Base-by-base conservation (phyloP, 2,797 vertebrate species). In the Capromys pilorides region DNA sequence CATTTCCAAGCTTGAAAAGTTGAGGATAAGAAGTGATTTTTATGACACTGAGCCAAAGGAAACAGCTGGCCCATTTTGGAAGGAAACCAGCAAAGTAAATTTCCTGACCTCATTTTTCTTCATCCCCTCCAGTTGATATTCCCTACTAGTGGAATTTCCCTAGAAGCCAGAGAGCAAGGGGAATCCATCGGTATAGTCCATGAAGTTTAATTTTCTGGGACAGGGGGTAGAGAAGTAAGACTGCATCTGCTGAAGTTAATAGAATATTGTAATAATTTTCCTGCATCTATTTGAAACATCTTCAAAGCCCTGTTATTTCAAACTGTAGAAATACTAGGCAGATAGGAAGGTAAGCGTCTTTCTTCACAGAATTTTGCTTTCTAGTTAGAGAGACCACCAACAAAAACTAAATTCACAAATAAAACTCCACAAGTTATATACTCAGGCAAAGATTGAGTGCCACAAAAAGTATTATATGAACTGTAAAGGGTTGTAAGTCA, bases 391-490 rank as follows among this genome's bases (percentile, higher is more conserved):
- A 92, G 67, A 81, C 41, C 62, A 78, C 59, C 80, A 90, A 62
- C 54, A 82, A 90, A 95, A 96, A 86, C 54, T 84, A 41, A 83
- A 92, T 92, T 87, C 21, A 75, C 90, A 96, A 54, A 13, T 77
- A 90, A 79, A 28, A 92, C 81, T 95, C 62, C 75, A n/a, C 10
- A 66, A 90, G 41, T 82, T 86, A n/a, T 90, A 13, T 96, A 61
- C 86, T 88, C 41, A 89, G 45, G 54, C 77, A 59, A 24, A 81
- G n/a, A 80, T 13, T 73, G 61, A 78, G 21, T 78, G 33, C 36
- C 36, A 73, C 36, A 8, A 67, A 88, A 66, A 82, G 22, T 59
- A 45, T 59, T 75, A 80, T 81, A 90, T 69, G 77, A 93, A 64
- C 71, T 64, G 1, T 73, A 51, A 77, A 19, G 80, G 28, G 16